These are phyloP conservation scores for Terebella lapidaria DNA, from an alignment of 2,888 invertebrate species.

Conservation along the genomic window DNA sequence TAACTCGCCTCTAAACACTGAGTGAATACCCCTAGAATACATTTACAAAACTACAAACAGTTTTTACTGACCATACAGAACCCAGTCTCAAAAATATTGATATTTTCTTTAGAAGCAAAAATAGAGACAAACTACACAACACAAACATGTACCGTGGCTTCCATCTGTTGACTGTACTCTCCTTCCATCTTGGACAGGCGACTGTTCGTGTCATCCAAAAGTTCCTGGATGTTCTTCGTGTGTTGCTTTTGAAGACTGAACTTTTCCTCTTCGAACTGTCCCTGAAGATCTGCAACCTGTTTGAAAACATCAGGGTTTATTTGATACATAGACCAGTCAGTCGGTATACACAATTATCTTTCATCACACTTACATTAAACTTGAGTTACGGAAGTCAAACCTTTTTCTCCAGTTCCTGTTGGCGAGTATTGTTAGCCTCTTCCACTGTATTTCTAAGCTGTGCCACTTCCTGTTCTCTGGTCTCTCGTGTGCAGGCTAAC, in stretches of 20 bases:
- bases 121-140: background rate
- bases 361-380: too few relatives aligned
- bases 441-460: slow-evolving; percentile 43
- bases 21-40: too few relatives aligned
- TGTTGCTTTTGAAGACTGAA: slow-evolving; percentile 51
- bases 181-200: slow-evolving; percentile 47
- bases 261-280: slow-evolving; percentile 47
- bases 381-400: too few relatives aligned
- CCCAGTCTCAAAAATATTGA: too few relatives aligned
- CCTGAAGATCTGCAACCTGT: background rate
- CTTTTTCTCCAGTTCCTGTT: slow-evolving; percentile 45
- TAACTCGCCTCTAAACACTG: too few relatives aligned
- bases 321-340: too few relatives aligned
- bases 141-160: slow-evolving; percentile 41
- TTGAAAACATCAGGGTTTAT: too few relatives aligned
- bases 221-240: slow-evolving; percentile 49
- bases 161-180: slow-evolving; percentile 45
- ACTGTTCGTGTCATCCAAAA: slow-evolving; percentile 49
- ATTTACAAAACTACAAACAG: too few relatives aligned
- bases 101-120: too few relatives aligned
- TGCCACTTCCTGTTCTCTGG: slow-evolving; percentile 43
- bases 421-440: slow-evolving; percentile 35
- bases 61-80: too few relatives aligned
- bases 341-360: too few relatives aligned
- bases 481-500: slow-evolving; percentile 35